Base-by-base conservation (phyloP, 2,797 vertebrate genomes). In the Molossus alvarezi region DNA sequence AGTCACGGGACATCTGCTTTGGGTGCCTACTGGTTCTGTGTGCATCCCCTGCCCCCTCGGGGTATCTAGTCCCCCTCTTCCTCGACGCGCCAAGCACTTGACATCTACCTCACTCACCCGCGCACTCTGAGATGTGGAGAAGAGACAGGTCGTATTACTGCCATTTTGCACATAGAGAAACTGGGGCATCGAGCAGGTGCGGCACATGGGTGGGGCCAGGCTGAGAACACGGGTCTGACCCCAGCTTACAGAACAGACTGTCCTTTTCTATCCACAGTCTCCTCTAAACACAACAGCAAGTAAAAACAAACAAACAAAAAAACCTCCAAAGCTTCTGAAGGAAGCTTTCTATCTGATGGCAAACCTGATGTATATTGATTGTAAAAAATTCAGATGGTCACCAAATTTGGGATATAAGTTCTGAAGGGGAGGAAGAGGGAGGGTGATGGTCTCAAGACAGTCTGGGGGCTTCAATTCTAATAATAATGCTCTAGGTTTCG, bases 111-210 rank as follows among this genome's bases (percentile, higher is more conserved):
- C 60, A 9, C 25, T 37, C 71, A 93, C 95, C 95, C 91, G 92
- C 94, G 76, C 17, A 58, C 85, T 83, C 88, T 65, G 93, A 96
- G 94, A 95, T 60, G 80, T 92, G 55, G 55, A 76, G 81, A 83
- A 92, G 97, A 86, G 88, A 95, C 48, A n/a, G 93, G 64, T 89
- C 85, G 93, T 81, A 95, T 96, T 94, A 95, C 27, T 27, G 25
- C 75, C 83, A 58, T 73, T 93, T 93, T 84, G 80, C 53, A 91
- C 86, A 85, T 73, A 90, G 86, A 85, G 73, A 97, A 97, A 94
- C 94, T 94, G 94, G 96, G 95, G 33, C 29, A 0, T 79, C 75
- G 62, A 29, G 67, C 95, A 94, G 97, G 86, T 89, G 69, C 1
- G 23, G 85, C 37, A 17, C 5, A 9, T 25, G 72, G 77, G 93